Conservation (phyloP, 2,113 vertebrate species). For the Xyrauchen texanus region DNA sequence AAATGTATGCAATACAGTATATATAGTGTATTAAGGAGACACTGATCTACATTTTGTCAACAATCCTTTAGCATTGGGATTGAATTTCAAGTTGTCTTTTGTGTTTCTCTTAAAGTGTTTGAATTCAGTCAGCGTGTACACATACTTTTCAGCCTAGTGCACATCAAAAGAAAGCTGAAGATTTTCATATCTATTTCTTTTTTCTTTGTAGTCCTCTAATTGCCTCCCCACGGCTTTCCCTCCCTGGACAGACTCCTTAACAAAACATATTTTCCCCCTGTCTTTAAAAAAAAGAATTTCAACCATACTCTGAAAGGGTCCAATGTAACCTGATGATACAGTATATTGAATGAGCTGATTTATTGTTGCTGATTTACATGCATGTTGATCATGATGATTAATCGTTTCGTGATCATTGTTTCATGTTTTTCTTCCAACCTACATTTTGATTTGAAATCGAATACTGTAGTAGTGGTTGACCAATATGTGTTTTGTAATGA, state of each 20-base stretch:
- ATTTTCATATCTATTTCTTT: slow-evolving; percentile 79
- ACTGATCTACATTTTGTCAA: not conserved
- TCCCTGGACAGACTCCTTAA: slow-evolving; percentile 78
- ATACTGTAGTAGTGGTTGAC: too few relatives aligned
- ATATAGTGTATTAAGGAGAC: too few relatives aligned
- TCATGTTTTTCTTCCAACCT: too few relatives aligned
- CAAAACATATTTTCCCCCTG: slow-evolving; percentile 69
- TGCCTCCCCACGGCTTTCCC: slow-evolving; percentile 79
- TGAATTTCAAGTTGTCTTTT: slow-evolving; percentile 22
- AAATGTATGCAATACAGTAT: too few relatives aligned
- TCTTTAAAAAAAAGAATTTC: slow-evolving; percentile 23
- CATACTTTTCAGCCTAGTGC: slow-evolving; percentile 67
- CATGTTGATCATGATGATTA: too few relatives aligned
- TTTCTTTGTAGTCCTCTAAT: slow-evolving; percentile 83
- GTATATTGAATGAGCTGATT: not conserved
- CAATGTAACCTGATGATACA: slow-evolving; percentile 29
- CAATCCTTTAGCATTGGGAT: not conserved
- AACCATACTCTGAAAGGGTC: slow-evolving; percentile 60
- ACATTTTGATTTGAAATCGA: too few relatives aligned
- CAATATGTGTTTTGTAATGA: too few relatives aligned
- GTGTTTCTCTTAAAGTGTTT: slow-evolving; percentile 43
- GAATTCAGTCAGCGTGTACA: slow-evolving; percentile 26
- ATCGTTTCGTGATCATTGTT: too few relatives aligned
- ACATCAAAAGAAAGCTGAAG: slow-evolving; percentile 79
- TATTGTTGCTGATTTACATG: slow-evolving; percentile 13